Base-by-base conservation (phyloP, 1,140 invertebrate species). In the Gyrodactylus salaris region DNA sequence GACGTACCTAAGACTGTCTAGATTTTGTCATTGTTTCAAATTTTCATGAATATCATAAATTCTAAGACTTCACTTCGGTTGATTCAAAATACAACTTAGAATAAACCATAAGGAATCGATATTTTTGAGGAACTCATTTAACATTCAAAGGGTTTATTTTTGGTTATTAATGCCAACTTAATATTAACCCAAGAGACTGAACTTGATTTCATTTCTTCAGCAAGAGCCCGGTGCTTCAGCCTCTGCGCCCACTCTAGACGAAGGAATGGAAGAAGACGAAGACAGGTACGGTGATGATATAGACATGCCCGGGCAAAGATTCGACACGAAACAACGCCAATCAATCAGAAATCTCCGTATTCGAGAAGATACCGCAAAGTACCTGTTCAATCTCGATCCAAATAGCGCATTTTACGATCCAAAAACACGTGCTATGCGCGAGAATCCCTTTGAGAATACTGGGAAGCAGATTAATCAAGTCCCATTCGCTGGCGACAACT, bases 361-460 rank as follows among this genome's bases (percentile, higher is more conserved):
- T 76, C 84, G 95, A 76, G 94, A 99, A 83, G 95, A 99, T 79
- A 97, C 91, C 0, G 94, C 94, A 0, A 98, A 97, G 82, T 99
- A 99, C 83, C 82, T 99, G 69, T 84, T 92, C 69, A 98, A 98
- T 82, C 84, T 99, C 75, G 91, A 98, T 83, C 87, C 88, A 0
- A 92, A 93, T 78, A 96, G 92, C 0, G 92, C 94, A 0, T 96
- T 95, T 80, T 99, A 99, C 82, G 95, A 99, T 83, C 92, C 92
- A 0, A 97, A 99, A 82, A 95, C 92, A 0, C 83, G 94, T 74
- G 90, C 93, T 0, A 99, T 99, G 95, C 85, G 94, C 74, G 93
- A 95, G 77, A 95, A 98, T 84, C 94, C 94, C 1, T 89, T 79
- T 73, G 76, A 77, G 72, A 77, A 76, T 25, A 78, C 77, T 2